Base-by-base conservation (phyloP, 2,797 vertebrate genomes). In the Chrosomus eos region DNA sequence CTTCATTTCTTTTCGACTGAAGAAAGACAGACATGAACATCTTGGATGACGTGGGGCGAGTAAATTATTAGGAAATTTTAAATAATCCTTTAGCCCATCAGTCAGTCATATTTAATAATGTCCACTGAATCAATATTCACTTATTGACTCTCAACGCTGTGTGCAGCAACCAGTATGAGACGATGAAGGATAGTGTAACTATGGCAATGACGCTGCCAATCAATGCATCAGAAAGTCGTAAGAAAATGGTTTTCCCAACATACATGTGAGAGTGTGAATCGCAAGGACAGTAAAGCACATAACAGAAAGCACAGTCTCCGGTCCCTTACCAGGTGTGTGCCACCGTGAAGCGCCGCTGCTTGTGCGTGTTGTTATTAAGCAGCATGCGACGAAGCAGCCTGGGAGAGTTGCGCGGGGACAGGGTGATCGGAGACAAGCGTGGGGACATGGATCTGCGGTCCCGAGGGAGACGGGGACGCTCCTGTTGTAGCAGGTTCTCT, bases 401-500 rank as follows among this genome's bases (percentile, higher is more conserved):
- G 1, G 98, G 97, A 18, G 97, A 99, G 91, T 99, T 99, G 91
- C 96, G 94, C 18, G 97, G 88, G 0, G 88, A 88, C 76, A 87
- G 58, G 7, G 82, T 86, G 72, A 88, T 90, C 3, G 87, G 98
- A 85, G 98, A 99, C 87, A 98, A 93, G 67, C 96, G 94, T 18
- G 97, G 96, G 68, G 98, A 99, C 88, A 95, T 93, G 84, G 97
- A 95, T 88, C 96, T 88, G 40, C 75, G 74, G 23, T 33, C 97
- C 86, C 93, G 95, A 64, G 95, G 90, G 64, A 94, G 91, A 75
- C 94, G 96, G 51, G 95, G 92, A 90, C 96, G 96, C 88, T 98
- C 97, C 1, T 97, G 96, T 92, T 98, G 97, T 93, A 99, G 97
- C 94, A 99, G 93, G 95, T 99, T 99, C 93, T 99, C 98, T 92